Percentiles rank a stretch among this genome's conserved stretches.
These are phyloP conservation scores for Scomber japonicus DNA, from an alignment of 2,113 vertebrate genomes.

Conservation along the genomic window DNA sequence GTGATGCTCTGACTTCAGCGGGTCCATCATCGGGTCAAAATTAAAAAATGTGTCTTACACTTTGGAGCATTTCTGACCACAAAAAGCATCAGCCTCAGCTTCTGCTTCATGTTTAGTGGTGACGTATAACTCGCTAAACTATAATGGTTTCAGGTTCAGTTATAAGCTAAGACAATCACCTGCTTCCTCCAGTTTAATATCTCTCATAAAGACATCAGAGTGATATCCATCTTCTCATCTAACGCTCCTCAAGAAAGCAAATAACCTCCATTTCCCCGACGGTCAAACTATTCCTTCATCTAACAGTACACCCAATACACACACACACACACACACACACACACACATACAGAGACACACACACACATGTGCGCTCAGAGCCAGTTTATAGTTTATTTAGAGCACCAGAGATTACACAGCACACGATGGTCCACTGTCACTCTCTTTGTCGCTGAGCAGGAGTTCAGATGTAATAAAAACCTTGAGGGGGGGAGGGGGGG, in stretches of 20 bases:
- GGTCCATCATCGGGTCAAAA: too few species aligned
- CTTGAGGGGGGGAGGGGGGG: too few species aligned
- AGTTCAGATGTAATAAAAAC: background rate
- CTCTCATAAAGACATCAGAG: background rate
- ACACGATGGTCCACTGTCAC: slow-evolving; percentile 57
- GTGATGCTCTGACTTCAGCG: too few species aligned
- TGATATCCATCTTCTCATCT: background rate
- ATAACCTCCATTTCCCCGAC: background rate
- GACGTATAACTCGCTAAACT: too few species aligned
- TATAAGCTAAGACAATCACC: background rate
- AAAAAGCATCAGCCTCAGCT: too few species aligned
- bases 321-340: slow-evolving; percentile 28
- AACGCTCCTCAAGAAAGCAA: background rate
- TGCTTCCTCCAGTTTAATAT: background rate
- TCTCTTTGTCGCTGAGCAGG: slow-evolving; percentile 26
- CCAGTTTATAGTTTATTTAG: slow-evolving; percentile 57
- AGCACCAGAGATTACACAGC: slow-evolving; percentile 48
- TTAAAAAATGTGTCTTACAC: too few species aligned
- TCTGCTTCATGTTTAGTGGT: too few species aligned
- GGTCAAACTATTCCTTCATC: slow-evolving; percentile 21
- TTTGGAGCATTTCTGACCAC: too few species aligned
- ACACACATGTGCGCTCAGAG: slow-evolving; percentile 14
- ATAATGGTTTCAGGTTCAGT: background rate
- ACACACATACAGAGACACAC: slow-evolving; percentile 20
- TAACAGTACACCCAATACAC: slow-evolving; percentile 20